Conservation (phyloP, 2,797 vertebrate species). For the Muscicapa striata region DNA sequence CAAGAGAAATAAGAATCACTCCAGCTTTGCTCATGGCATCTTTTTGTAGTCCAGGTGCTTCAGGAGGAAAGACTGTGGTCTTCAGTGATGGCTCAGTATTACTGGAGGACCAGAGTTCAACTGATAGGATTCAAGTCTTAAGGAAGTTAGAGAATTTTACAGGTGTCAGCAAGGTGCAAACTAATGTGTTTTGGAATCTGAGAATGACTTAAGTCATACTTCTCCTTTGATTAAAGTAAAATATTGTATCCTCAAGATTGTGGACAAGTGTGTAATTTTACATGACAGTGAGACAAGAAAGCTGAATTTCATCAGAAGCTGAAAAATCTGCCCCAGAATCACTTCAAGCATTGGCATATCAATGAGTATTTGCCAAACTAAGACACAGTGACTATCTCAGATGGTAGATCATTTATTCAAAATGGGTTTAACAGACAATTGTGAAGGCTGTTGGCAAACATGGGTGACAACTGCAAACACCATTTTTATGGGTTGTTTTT, state of each 20-base stretch:
- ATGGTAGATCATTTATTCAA: not conserved
- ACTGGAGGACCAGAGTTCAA: not conserved
- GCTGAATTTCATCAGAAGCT: not conserved
- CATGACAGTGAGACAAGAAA: not conserved
- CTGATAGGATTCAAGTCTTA: not conserved
- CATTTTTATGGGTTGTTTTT: not conserved
- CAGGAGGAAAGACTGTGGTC: not conserved
- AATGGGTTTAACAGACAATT: not conserved
- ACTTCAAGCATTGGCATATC: not conserved
- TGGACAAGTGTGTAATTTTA: not conserved
- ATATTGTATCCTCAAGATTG: not conserved
- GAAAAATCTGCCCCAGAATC: not conserved
- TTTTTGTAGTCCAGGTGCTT: not conserved
- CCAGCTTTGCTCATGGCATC: not conserved
- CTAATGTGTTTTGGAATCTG: not conserved
- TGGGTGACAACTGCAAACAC: not conserved
- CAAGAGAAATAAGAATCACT: not conserved
- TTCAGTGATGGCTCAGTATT: not conserved
- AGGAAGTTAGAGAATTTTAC: not conserved
- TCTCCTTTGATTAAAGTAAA: not conserved
- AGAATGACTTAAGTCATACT: not conserved
- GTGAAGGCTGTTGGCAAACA: not conserved
- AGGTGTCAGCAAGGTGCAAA: not conserved
- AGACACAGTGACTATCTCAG: not conserved
- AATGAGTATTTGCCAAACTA: not conserved